Conservation (phyloP, 35 echinoderm and acorn worm genomes). For the Heliocidaris tuberculata region DNA sequence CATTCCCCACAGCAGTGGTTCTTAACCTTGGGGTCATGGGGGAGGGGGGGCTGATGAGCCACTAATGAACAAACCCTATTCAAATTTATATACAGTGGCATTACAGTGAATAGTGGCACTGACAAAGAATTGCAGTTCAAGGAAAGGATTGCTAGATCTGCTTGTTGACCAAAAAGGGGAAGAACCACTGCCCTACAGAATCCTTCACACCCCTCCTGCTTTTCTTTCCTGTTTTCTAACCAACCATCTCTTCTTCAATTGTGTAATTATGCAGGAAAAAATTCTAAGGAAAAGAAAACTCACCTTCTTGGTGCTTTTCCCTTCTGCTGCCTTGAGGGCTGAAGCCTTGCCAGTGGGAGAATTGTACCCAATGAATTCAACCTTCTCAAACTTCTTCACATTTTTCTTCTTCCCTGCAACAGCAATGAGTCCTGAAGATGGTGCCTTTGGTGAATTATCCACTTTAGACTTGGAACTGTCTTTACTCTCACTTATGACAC, state of each 20-base stretch:
- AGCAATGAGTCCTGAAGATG: background rate
- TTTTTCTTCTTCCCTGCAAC: conserved; percentile 48
- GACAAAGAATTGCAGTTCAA: too few species aligned
- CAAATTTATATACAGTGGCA: too few species aligned
- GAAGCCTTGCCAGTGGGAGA: conserved; percentile 67
- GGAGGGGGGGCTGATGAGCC: too few species aligned
- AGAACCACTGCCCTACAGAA: too few species aligned
- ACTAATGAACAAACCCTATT: too few species aligned
- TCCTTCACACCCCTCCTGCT: too few species aligned
- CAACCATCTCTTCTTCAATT: background rate
- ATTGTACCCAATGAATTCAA: conserved; percentile 67
- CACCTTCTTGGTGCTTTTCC: conserved; percentile 40
- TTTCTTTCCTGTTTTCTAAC: too few species aligned
- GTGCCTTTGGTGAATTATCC: background rate
- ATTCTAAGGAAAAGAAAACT: background rate
- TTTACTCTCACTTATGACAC: conserved; percentile 3
- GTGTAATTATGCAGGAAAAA: background rate
- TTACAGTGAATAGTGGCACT: too few species aligned
- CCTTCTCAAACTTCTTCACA: conserved; percentile 59
- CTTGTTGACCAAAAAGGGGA: too few species aligned
- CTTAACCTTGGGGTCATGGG: too few species aligned
- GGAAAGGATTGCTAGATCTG: too few species aligned
- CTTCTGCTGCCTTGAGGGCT: conserved; percentile 13
- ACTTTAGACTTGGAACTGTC: background rate
- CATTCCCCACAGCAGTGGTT: too few species aligned